Evolutionary conservation across 2,888 invertebrate genomes (phyloP).

Genomic region (Tanypteryx hageni): DNA sequence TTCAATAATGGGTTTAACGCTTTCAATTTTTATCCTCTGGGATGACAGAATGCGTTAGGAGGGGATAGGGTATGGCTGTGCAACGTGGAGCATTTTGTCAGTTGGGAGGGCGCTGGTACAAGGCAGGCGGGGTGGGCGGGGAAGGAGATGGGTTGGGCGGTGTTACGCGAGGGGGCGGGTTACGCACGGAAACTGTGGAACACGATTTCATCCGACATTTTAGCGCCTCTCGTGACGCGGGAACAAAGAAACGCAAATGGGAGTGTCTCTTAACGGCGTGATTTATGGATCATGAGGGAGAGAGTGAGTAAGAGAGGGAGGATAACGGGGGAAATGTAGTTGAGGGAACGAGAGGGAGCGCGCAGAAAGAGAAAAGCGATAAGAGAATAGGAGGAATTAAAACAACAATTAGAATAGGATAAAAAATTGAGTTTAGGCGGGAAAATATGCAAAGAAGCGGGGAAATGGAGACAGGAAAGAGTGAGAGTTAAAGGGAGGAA

Average conservation of each 20-base stretch:
- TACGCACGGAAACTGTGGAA: constrained; percentile 2
- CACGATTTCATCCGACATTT: constrained; percentile 45
- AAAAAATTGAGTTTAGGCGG: not conserved
- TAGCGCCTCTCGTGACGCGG: constrained; percentile 38
- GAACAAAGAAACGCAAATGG: constrained; percentile 51
- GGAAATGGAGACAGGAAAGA: too few relatives aligned
- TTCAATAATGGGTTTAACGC: too few relatives aligned
- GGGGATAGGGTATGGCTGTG: too few relatives aligned
- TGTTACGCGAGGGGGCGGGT: not conserved
- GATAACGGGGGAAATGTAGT: not conserved
- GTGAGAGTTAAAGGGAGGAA: too few relatives aligned
- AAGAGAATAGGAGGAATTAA: not conserved
- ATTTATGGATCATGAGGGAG: constrained; percentile 36
- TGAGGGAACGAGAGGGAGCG: too few relatives aligned
- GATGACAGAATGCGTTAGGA: too few relatives aligned
- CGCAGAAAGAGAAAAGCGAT: not conserved
- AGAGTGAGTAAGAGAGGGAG: not conserved
- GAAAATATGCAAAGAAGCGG: too few relatives aligned
- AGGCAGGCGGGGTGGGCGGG: not conserved
- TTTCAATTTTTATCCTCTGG: too few relatives aligned
- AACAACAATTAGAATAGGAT: not conserved
- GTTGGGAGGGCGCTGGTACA: not conserved
- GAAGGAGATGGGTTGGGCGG: not conserved
- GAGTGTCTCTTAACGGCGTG: constrained; percentile 30
- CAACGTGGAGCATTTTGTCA: not conserved